Evolutionary conservation across 2,113 vertebrate species (phyloP).

Genomic region (Crotalus helleri): DNA sequence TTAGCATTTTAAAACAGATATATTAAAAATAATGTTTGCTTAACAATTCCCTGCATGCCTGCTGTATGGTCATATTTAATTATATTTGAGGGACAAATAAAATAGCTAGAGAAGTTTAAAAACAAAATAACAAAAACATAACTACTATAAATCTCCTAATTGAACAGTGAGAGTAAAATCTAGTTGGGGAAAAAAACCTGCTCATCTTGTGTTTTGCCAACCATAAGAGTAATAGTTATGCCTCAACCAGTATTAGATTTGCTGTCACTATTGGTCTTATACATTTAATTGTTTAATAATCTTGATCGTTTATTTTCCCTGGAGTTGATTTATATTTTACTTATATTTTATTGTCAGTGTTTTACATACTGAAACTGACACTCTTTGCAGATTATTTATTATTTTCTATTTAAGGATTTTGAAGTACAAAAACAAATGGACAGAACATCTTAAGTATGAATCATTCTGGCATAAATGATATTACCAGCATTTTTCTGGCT

Average conservation of each 20-base stretch:
- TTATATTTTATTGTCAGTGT: neutral
- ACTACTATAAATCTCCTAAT: neutral
- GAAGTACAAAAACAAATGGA: neutral
- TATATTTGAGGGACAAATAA: neutral
- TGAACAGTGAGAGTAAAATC: neutral
- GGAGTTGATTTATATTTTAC: neutral
- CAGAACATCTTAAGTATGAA: neutral
- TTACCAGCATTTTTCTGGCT: neutral
- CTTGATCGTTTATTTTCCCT: neutral
- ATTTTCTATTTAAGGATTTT: neutral
- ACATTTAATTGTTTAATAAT: neutral
- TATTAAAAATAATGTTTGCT: neutral
- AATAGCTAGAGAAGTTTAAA: neutral
- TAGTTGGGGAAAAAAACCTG: neutral
- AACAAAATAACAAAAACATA: neutral
- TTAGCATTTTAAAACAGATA: neutral
- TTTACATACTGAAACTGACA: neutral
- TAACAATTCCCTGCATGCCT: neutral
- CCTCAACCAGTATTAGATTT: neutral
- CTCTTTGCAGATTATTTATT: neutral
- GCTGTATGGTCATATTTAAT: neutral
- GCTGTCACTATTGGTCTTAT: neutral
- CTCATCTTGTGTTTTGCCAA: neutral
- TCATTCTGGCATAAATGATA: neutral
- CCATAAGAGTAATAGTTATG: neutral